Evolutionary conservation across 2,888 invertebrate species (phyloP), one percentile per base, ranked within the genome.

Genomic region (Dione juno): DNA sequence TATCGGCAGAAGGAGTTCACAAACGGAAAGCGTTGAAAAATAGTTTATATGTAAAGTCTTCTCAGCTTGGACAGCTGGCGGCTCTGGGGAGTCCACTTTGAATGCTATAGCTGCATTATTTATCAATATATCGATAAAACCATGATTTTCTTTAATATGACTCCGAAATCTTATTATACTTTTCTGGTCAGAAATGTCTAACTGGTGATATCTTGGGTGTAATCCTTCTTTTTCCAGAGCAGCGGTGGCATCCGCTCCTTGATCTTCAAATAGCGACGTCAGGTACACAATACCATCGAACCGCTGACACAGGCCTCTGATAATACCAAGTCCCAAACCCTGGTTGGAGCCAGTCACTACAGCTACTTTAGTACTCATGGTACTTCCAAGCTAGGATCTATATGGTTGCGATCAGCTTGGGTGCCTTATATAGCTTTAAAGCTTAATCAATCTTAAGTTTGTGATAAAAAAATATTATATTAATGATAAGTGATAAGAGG

Each of bases 191-290:
- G 48, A 50, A 16, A 50, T 50, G 16, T 50, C 48, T 9, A 50
- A 10, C 3, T 61, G 45, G 21, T 61, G 61, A 28, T 61, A 61
- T 28, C 10, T 28, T 35, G 61, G 45, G 6, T 45, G 45, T 28
- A 61, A 35, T 14, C 61, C 61, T 61, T 61, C 16, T 43, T 61
- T 45, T 6, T 21, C 10, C 13, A 48, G 63, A 19, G 37, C 19
- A 35, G 63, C 37, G 16, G 50, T 16, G 5, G 63, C 50, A n/a
- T 43, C 43, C 16, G 16, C 40, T 21, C 41, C 41, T 59, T 40
- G 58, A 1, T 59, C 21, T 21, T 40, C 16, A 16, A 37, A 16
- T 40, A 35, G 37, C 13, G 57, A 57, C 6, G 57, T 40, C 10
- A 40, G 40, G 40, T 57, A 57, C 10, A 57, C 57, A 3, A n/a